phyloP scores from a whole-genome alignment of 2,888 invertebrate species.

The Melieria omissa region DNA sequence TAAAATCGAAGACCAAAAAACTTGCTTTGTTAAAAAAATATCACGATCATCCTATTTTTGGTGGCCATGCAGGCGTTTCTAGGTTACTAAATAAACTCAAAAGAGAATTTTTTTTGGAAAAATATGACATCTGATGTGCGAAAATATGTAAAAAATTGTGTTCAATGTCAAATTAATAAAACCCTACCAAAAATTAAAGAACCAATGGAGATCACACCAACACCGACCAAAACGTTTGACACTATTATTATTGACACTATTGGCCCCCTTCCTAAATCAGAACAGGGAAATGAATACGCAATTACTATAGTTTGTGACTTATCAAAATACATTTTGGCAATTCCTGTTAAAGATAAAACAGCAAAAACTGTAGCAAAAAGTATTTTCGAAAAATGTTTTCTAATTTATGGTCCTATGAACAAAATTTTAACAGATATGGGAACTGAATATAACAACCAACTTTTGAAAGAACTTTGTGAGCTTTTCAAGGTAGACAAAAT shows the following conservation, averaged over 20 bases:
- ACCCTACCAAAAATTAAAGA: too few species aligned
- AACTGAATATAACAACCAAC: constrained; percentile 41
- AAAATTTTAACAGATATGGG: constrained; percentile 36
- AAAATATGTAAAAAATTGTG: not conserved
- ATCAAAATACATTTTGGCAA: constrained; percentile 37
- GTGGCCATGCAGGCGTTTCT: constrained; percentile 21
- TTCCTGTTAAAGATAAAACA: constrained; percentile 33
- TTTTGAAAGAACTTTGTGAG: constrained; percentile 35
- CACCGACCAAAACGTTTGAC: too few species aligned
- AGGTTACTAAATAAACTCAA: constrained; percentile 30
- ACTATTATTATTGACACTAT: too few species aligned
- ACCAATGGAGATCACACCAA: too few species aligned
- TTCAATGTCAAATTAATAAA: not conserved
- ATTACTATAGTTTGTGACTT: not conserved
- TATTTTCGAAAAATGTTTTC: constrained; percentile 45
- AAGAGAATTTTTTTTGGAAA: constrained; percentile 35
- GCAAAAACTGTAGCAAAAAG: constrained; percentile 43
- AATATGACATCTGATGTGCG: constrained; percentile 22
- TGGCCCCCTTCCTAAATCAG: too few species aligned
- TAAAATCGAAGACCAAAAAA: constrained; percentile 4
- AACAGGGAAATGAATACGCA: too few species aligned
- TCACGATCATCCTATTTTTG: constrained; percentile 21
- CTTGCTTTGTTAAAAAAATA: constrained; percentile 14
- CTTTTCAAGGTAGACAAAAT: constrained; percentile 25
- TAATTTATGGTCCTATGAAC: constrained; percentile 26